Percentiles rank a stretch among this genome's conserved stretches.
These are phyloP conservation scores for Monarcha castaneiventris DNA, from an alignment of 2,113 vertebrate genomes.

Conservation along the genomic window DNA sequence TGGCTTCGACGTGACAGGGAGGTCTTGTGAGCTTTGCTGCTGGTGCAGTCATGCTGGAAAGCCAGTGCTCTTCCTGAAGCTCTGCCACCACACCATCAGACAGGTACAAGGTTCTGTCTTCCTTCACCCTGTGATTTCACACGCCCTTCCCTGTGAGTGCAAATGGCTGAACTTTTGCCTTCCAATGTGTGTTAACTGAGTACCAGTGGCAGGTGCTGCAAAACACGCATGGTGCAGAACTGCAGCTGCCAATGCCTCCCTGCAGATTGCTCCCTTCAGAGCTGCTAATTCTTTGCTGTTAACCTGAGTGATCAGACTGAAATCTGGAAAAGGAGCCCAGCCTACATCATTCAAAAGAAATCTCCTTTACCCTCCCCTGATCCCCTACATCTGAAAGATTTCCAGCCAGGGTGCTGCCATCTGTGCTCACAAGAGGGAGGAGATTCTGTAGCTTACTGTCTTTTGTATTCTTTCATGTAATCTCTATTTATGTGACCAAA, in stretches of 20 bases:
- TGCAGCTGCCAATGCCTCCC: background rate
- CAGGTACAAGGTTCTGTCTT: background rate
- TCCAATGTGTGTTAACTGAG: background rate
- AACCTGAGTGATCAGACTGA: background rate
- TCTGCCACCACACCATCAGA: background rate
- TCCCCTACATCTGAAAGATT: background rate
- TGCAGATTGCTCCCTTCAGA: background rate
- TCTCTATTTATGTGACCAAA: background rate
- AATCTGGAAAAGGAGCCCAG: background rate
- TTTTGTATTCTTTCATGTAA: background rate
- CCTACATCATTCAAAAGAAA: background rate
- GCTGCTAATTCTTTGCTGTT: slow-evolving; percentile 6
- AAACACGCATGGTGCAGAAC: background rate
- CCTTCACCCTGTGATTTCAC: background rate
- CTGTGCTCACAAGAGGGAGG: background rate
- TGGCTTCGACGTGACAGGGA: background rate
- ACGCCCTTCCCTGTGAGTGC: background rate
- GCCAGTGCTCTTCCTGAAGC: background rate
- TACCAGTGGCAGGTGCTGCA: background rate
- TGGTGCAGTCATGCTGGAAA: background rate
- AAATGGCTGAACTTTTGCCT: background rate
- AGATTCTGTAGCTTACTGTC: background rate
- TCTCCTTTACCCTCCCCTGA: background rate
- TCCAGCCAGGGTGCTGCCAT: background rate
- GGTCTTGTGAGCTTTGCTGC: background rate